These are phyloP conservation scores for Atherinosoma microstoma DNA, from an alignment of 2,797 vertebrate species.

Conservation along the genomic window DNA sequence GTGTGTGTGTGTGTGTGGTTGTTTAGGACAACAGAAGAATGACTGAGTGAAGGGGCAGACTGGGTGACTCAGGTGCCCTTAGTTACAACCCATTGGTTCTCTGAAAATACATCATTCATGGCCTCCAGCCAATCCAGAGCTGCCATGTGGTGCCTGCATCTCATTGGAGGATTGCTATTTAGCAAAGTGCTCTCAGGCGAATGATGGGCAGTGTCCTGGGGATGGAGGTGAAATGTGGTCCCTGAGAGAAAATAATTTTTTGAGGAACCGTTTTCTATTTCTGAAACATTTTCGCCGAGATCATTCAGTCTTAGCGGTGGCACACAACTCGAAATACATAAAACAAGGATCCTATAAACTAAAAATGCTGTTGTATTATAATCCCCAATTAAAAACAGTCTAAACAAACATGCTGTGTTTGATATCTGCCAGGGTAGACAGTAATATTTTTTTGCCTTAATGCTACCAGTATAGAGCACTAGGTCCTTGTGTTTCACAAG, in stretches of 20 bases:
- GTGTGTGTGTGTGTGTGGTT: constrained; percentile 9
- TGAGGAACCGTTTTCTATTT: constrained; percentile 37
- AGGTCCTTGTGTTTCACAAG: constrained; percentile 46
- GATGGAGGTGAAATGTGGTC: constrained; percentile 62
- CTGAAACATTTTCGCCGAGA: constrained; percentile 35
- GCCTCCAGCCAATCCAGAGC: constrained; percentile 80
- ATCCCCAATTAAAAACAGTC: constrained; percentile 12
- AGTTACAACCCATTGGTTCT: constrained; percentile 78
- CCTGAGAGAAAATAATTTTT: constrained; percentile 51
- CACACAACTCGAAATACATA: constrained; percentile 6
- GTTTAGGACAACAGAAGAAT: constrained; percentile 64
- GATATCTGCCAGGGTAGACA: constrained; percentile 4
- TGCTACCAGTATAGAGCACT: constrained; percentile 18
- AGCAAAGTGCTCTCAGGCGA: constrained; percentile 81
- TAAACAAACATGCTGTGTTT: background rate
- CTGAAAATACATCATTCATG: constrained; percentile 77
- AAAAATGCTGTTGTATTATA: constrained; percentile 6
- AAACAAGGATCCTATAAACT: constrained; percentile 14
- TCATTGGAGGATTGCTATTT: constrained; percentile 84
- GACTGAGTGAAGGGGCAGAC: constrained; percentile 71
- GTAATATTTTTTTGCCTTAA: background rate
- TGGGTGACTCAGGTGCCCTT: constrained; percentile 77
- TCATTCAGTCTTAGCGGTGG: constrained; percentile 21
- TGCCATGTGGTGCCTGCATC: constrained; percentile 82
- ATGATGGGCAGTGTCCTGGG: constrained; percentile 77